These are phyloP conservation scores for Drosophila biarmipes DNA, from an alignment of 1,140 invertebrate genomes.

Conservation along the genomic window DNA sequence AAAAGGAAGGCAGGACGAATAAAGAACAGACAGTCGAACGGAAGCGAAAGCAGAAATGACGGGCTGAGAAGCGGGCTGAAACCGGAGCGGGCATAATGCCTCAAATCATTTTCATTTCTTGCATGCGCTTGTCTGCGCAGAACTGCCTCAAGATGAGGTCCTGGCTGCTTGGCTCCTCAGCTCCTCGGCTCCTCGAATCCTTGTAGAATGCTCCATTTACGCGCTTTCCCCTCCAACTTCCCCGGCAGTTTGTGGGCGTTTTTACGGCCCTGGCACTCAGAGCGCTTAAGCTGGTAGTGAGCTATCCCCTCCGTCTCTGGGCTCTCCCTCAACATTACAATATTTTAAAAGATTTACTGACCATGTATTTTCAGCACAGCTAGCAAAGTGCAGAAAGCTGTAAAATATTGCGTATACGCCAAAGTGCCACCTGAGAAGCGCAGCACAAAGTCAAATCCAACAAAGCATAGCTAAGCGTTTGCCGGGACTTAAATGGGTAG, in stretches of 20 bases:
- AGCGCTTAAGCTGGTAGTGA: constrained; percentile 58
- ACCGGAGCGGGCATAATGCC: constrained; percentile 62
- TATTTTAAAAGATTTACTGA: constrained; percentile 82
- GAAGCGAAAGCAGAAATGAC: constrained; percentile 22
- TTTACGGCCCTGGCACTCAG: constrained; percentile 63
- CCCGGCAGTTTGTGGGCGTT: constrained; percentile 52
- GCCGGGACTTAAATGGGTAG: constrained; percentile 28
- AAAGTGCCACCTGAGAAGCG: constrained; percentile 55
- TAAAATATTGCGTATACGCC: constrained; percentile 75
- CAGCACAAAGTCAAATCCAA: constrained; percentile 56
- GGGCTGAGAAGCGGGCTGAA: constrained; percentile 2
- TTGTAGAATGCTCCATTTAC: constrained; percentile 36
- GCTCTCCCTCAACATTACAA: constrained; percentile 60
- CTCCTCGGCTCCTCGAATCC: not conserved
- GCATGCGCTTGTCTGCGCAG: constrained; percentile 59
- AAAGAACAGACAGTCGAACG: constrained; percentile 21
- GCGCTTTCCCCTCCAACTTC: constrained; percentile 9
- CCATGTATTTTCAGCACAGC: constrained; percentile 63
- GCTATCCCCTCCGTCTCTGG: constrained; percentile 1
- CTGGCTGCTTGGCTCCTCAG: constrained; percentile 6
- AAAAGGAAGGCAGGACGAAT: constrained; percentile 7
- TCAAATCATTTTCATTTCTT: constrained; percentile 82
- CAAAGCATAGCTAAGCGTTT: constrained; percentile 59
- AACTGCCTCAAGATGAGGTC: constrained; percentile 45
- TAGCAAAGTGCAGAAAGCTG: constrained; percentile 76